Conservation (phyloP, 30 jellyfish, hydroid and myxozoan species). For the Morbakka virulenta region DNA sequence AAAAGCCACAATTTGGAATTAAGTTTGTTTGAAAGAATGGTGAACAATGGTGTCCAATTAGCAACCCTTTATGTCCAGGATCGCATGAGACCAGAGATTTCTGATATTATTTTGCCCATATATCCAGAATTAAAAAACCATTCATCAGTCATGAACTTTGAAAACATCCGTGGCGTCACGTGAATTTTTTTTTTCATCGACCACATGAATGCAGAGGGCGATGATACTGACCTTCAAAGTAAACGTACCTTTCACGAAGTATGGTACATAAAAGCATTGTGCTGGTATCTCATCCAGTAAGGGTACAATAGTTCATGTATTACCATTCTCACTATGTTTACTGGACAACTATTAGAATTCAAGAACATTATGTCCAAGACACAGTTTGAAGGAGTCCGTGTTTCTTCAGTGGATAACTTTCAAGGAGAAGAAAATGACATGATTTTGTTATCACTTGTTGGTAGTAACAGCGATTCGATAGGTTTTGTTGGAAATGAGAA, state of each 20-base stretch:
- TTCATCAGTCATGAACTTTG: constrained; percentile 37
- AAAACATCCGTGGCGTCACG: constrained; percentile 64
- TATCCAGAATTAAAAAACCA: constrained; percentile 76
- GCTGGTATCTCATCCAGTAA: constrained; percentile 72
- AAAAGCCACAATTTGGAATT: constrained; percentile 57
- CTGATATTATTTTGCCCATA: constrained; percentile 50
- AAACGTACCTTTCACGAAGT: constrained; percentile 63
- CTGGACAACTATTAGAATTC: constrained; percentile 66
- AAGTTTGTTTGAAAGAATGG: constrained; percentile 82
- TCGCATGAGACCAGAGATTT: constrained; percentile 86
- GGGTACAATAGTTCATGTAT: constrained; percentile 69
- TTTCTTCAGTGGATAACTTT: constrained; percentile 73
- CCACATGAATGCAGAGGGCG: constrained; percentile 33
- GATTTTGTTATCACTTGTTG: constrained; percentile 70
- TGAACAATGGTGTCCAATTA: constrained; percentile 74
- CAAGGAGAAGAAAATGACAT: constrained; percentile 96
- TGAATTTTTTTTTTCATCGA: constrained; percentile 56
- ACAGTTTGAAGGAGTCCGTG: constrained; percentile 76
- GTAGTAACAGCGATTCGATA: constrained; percentile 63
- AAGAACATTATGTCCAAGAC: constrained; percentile 51
- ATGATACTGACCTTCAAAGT: constrained; percentile 46
- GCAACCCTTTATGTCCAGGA: constrained; percentile 64
- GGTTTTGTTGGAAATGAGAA: constrained; percentile 77
- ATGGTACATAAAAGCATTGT: constrained; percentile 53
- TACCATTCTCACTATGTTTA: constrained; percentile 70